phyloP scores from a whole-genome alignment of 2,797 vertebrate species.

The Novumbra hubbsi region DNA sequence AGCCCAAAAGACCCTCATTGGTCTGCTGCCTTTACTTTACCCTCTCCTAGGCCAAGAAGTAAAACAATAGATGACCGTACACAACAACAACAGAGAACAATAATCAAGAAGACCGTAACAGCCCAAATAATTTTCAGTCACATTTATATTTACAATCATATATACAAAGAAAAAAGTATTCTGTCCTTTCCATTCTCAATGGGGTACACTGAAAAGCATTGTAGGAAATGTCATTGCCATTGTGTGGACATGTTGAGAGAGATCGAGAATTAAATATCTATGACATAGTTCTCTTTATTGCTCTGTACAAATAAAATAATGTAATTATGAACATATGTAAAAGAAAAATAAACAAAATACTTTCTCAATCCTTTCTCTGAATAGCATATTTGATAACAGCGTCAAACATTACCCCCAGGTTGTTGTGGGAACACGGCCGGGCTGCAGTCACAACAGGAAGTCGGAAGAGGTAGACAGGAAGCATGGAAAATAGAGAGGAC shows the following conservation, averaged over 20 bases:
- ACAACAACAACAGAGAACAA: background rate
- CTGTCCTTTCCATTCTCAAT: background rate
- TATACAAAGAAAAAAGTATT: background rate
- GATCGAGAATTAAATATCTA: slow-evolving; percentile 4
- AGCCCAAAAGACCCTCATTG: too few species aligned
- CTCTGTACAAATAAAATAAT: slow-evolving; percentile 11
- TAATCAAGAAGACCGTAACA: background rate
- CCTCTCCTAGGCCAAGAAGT: background rate
- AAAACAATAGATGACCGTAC: background rate
- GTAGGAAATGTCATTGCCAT: background rate
- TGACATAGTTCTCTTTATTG: slow-evolving; percentile 11
- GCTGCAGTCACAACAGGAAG: background rate
- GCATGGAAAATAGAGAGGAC: background rate
- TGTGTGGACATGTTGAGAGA: background rate
- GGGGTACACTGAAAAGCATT: background rate
- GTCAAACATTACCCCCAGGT: background rate
- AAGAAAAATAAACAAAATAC: slow-evolving; percentile 3
- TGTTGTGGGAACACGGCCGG: background rate
- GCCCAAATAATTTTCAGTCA: background rate
- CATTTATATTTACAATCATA: slow-evolving; percentile 4
- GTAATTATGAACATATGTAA: background rate
- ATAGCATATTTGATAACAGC: background rate
- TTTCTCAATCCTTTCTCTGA: background rate
- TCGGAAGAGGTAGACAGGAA: background rate
- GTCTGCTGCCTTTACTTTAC: background rate